Conservation (phyloP, 2,888 invertebrate genomes). For the Glomeris marginata region DNA sequence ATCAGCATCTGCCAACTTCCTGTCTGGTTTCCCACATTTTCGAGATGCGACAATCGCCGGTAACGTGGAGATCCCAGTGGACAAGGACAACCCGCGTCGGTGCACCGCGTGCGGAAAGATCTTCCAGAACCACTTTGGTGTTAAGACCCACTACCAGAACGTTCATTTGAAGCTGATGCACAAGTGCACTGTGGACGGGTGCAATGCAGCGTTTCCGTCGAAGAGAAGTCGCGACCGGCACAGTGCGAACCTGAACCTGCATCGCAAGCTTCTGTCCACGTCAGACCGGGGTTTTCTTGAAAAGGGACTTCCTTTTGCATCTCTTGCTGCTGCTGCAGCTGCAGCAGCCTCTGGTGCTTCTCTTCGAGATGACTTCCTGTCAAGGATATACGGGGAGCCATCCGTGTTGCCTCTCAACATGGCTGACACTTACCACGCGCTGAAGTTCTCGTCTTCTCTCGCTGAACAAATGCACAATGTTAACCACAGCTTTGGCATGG, state of each 20-base stretch:
- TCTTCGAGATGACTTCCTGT: slow-evolving; percentile 60
- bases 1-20: slow-evolving; percentile 8
- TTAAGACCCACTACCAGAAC: slow-evolving; percentile 90
- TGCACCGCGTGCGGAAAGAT: slow-evolving; percentile 85
- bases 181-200: slow-evolving; percentile 85
- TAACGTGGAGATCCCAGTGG: slow-evolving; percentile 60
- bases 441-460: slow-evolving; percentile 33
- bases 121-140: slow-evolving; percentile 82
- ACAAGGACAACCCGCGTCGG: slow-evolving; percentile 76
- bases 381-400: slow-evolving; percentile 58
- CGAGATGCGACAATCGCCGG: slow-evolving; percentile 21
- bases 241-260: slow-evolving; percentile 77
- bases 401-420: slow-evolving; percentile 27
- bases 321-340: slow-evolving; percentile 32
- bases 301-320: slow-evolving; percentile 35
- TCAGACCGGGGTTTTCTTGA: slow-evolving; percentile 28
- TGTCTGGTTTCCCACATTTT: slow-evolving; percentile 17
- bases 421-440: slow-evolving; percentile 44
- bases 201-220: slow-evolving; percentile 86
- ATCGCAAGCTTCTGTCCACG: slow-evolving; percentile 71
- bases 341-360: slow-evolving; percentile 10
- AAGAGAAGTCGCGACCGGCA: slow-evolving; percentile 84
- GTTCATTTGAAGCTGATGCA: slow-evolving; percentile 91
- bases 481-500: slow-evolving; percentile 34
- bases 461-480: slow-evolving; percentile 36